Conservation (phyloP, 2,113 vertebrate genomes). For the Siniperca chuatsi region DNA sequence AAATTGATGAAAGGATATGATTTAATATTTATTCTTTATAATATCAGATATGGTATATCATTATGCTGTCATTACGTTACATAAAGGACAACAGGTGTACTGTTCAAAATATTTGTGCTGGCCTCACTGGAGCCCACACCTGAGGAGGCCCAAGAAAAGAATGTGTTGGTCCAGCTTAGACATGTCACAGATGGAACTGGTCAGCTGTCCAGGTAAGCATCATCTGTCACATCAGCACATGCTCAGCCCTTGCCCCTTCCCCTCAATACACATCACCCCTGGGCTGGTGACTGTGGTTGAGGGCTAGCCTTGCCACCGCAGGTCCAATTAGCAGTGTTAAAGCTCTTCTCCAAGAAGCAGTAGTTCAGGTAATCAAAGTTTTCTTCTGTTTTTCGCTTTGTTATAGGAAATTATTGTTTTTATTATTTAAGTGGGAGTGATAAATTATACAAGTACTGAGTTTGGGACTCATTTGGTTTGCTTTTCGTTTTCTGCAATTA, state of each 20-base stretch:
- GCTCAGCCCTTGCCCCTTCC: conserved; percentile 20
- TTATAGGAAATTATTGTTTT: not conserved
- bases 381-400: not conserved
- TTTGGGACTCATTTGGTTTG: not conserved
- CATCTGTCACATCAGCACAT: conserved; percentile 50
- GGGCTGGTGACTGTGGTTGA: conserved; percentile 17
- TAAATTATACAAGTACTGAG: not conserved
- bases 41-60: not conserved
- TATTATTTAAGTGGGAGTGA: not conserved
- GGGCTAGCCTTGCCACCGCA: not conserved
- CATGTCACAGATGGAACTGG: conserved; percentile 49
- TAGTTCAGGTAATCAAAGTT: not conserved
- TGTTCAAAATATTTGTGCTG: not conserved
- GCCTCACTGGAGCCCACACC: not conserved
- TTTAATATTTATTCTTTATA: not conserved
- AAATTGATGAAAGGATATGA: too few relatives aligned
- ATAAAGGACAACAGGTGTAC: not conserved
- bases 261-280: conserved; percentile 32
- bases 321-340: not conserved
- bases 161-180: conserved; percentile 22
- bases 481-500: not conserved
- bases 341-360: not conserved
- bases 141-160: not conserved
- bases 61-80: too few relatives aligned
- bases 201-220: conserved; percentile 48